A percentile compares a stretch with the other conserved stretches of the same genome.
Conservation (phyloP, 2,113 vertebrate species). For the Phalacrocorax carbo region DNA sequence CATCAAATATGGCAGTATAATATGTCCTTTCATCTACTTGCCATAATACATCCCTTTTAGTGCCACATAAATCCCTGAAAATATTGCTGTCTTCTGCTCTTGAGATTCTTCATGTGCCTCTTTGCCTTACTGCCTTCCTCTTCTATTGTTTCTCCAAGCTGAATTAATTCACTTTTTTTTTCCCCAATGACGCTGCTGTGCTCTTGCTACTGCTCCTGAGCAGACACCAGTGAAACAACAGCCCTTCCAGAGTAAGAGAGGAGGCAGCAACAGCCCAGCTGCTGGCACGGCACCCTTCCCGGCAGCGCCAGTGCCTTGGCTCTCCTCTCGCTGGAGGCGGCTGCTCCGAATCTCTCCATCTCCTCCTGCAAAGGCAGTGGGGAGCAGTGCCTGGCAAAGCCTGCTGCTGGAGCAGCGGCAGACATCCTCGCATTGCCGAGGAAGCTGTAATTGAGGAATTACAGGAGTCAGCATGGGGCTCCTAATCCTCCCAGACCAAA, state of each 20-base stretch:
- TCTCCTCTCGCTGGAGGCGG: background rate
- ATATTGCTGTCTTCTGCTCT: constrained; percentile 68
- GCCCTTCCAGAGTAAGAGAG: background rate
- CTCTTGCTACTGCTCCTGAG: background rate
- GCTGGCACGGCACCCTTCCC: background rate
- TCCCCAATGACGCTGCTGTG: background rate
- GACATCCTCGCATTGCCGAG: background rate
- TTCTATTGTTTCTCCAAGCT: constrained; percentile 64
- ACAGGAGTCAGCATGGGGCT: background rate
- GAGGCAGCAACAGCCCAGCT: background rate
- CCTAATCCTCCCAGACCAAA: background rate
- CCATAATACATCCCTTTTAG: constrained; percentile 71
- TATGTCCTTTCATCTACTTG: constrained; percentile 69
- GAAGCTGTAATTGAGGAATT: background rate
- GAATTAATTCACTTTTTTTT: constrained; percentile 43
- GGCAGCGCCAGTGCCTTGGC: background rate
- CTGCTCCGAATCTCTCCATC: background rate
- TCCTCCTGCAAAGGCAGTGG: background rate
- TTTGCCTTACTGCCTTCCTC: constrained; percentile 62
- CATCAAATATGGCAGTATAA: constrained; percentile 69
- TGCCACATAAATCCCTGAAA: constrained; percentile 67
- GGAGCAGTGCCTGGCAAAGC: background rate
- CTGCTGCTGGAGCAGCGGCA: background rate
- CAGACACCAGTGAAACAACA: background rate
- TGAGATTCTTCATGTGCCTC: constrained; percentile 64